Evolutionary conservation across 2,797 vertebrate genomes (phyloP).

Genomic region (Stomatorhinus walkeri): DNA sequence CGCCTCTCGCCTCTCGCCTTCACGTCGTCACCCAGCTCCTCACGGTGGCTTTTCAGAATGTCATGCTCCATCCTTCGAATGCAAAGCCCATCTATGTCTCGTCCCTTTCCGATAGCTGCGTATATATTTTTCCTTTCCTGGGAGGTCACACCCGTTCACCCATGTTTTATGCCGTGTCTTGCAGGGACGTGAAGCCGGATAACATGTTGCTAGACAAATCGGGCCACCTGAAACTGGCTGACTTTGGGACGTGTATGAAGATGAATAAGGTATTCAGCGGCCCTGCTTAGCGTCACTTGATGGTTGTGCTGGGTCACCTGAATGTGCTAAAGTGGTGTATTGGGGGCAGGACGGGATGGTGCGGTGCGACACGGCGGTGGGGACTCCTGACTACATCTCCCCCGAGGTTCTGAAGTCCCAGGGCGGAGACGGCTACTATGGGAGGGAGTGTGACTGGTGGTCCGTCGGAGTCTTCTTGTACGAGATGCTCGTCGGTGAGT

Average conservation of each 20-base stretch:
- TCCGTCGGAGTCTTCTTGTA: constrained; percentile 96
- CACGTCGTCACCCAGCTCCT: background rate
- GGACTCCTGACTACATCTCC: constrained; percentile 97
- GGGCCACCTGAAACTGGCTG: constrained; percentile 95
- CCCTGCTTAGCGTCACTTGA: background rate
- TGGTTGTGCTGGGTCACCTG: background rate
- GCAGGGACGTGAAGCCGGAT: constrained; percentile 95
- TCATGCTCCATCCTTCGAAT: background rate
- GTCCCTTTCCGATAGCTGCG: background rate
- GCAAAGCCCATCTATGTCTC: background rate
- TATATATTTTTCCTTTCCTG: background rate
- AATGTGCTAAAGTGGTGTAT: background rate
- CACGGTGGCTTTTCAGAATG: background rate
- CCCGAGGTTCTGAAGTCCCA: constrained; percentile 97
- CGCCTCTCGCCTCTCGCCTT: background rate
- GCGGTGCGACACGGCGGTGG: constrained; percentile 97
- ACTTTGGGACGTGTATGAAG: constrained; percentile 99
- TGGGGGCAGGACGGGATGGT: constrained; percentile 88
- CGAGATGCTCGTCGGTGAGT: constrained; percentile 98
- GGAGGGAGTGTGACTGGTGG: constrained; percentile 98
- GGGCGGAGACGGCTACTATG: constrained; percentile 95
- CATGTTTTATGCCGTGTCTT: background rate
- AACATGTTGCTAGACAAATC: constrained; percentile 98
- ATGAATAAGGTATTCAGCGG: constrained; percentile 84
- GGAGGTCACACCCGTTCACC: background rate